Evolutionary conservation across 2,113 vertebrate species (phyloP), one percentile per base, ranked within the genome.

Genomic region (Gila orcuttii): DNA sequence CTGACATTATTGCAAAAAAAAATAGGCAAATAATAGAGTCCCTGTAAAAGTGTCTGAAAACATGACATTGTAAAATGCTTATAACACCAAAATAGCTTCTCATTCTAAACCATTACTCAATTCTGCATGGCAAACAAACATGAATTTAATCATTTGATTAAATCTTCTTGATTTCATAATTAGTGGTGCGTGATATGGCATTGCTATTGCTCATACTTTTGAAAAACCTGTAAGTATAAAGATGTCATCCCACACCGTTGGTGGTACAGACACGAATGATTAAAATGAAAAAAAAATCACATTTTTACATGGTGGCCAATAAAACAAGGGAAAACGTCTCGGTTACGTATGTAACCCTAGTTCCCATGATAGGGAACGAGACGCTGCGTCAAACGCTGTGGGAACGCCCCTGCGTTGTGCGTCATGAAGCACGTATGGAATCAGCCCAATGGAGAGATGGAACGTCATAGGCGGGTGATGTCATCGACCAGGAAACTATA

Each of bases 1-100:
- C 52, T 36, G 50, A 15, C 74, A 76, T 55, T 47, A 76, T 55
- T 47, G 47, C 25, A 76, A 76, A 47, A 76, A 76, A 52, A n/a
- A n/a, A n/a, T n/a, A n/a, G n/a, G n/a, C n/a, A n/a, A 74, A 74
- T 47, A 25, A 74, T 39, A 17, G 3, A 69, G 33, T n/a, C 21
- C 5, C 4, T 45, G 36, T 71, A 42, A 39, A 39, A 71, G 11
- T 59, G 57, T 59, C 23, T 42, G 17, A 73, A 47, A 47, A 7
- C 71, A 13, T 74, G 71, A 47, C 23, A 75, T 17, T 25, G 23
- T 50, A 45, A 45, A 50, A 6, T 23, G 23, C n/a, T 50, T 47
- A 19, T 28, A 75, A 50, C 6, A 47, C 15, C 36, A 45, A 45
- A 45, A 45, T 73, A 23, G 8, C 21, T 21, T 39, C 36, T 42